A percentile compares a stretch with the other conserved stretches of the same genome.
phyloP scores from a whole-genome alignment of 2,888 invertebrate species.

The Ormia ochracea region DNA sequence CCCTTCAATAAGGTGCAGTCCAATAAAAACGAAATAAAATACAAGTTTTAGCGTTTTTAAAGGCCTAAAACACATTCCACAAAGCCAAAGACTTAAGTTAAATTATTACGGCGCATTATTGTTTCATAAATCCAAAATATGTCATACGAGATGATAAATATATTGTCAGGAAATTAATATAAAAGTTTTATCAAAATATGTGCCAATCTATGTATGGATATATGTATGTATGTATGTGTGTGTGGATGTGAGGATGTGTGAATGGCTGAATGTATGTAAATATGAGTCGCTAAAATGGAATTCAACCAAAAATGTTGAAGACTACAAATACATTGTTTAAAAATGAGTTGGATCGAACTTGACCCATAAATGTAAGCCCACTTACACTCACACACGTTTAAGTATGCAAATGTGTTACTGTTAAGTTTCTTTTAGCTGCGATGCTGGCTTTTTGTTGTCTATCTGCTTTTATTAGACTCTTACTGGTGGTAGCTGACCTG shows the following conservation, averaged over 20 bases:
- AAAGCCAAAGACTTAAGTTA: too few species aligned
- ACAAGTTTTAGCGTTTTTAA: constrained; percentile 40
- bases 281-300: not conserved
- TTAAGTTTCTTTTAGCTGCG: not conserved
- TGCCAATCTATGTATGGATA: too few species aligned
- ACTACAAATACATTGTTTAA: constrained; percentile 25
- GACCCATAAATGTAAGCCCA: constrained; percentile 73
- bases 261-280: too few species aligned
- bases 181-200: too few species aligned
- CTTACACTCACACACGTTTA: constrained; percentile 41
- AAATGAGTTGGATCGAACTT: constrained; percentile 69
- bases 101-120: too few species aligned
- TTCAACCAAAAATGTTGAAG: not conserved
- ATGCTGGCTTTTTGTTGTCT: not conserved
- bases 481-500: too few species aligned
- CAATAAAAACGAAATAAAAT: not conserved
- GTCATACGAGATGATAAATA: too few species aligned
- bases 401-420: not conserved
- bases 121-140: too few species aligned
- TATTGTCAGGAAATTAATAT: too few species aligned
- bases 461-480: too few species aligned
- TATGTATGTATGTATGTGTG: too few species aligned
- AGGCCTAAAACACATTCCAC: constrained; percentile 10
- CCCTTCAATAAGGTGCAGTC: constrained; percentile 6
- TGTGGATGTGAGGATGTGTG: too few species aligned